Conservation (phyloP, 2,888 invertebrate species). For the Tenthredo amoena region DNA sequence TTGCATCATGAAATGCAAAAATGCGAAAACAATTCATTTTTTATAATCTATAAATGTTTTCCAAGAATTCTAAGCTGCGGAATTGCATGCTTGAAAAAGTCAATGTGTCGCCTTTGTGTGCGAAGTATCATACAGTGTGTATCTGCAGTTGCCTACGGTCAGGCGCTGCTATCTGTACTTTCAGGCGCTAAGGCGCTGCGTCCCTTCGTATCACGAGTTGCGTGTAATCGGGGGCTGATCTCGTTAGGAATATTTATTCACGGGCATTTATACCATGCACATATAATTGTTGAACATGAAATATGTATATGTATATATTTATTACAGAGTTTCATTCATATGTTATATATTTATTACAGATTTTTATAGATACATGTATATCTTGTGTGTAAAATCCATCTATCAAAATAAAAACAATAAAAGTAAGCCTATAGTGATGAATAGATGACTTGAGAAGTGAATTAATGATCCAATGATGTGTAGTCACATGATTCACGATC, state of each 20-base stretch:
- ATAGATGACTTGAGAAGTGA: conserved; percentile 16
- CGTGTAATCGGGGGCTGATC: neutral
- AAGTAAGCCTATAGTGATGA: conserved; percentile 58
- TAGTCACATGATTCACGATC: neutral
- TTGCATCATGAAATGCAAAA: neutral
- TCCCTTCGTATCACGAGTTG: neutral
- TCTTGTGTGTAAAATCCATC: conserved; percentile 74
- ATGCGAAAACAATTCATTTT: neutral
- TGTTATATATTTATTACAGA: conserved; percentile 74
- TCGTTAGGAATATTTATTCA: neutral
- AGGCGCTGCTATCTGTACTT: neutral
- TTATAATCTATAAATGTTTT: neutral
- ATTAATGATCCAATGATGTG: neutral
- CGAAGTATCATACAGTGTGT: neutral
- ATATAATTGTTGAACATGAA: neutral
- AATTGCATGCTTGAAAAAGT: neutral
- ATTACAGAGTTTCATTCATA: conserved; percentile 73
- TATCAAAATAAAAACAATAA: conserved; percentile 76
- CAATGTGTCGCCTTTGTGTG: neutral
- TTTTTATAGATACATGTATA: conserved; percentile 66
- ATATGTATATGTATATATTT: conserved; percentile 40
- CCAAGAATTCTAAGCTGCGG: neutral
- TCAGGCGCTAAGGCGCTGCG: neutral
- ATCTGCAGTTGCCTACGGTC: neutral
- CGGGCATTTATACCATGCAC: neutral